Base-by-base conservation (phyloP, 1,140 invertebrate species). In the Bursaphelenchus mucronatus region DNA sequence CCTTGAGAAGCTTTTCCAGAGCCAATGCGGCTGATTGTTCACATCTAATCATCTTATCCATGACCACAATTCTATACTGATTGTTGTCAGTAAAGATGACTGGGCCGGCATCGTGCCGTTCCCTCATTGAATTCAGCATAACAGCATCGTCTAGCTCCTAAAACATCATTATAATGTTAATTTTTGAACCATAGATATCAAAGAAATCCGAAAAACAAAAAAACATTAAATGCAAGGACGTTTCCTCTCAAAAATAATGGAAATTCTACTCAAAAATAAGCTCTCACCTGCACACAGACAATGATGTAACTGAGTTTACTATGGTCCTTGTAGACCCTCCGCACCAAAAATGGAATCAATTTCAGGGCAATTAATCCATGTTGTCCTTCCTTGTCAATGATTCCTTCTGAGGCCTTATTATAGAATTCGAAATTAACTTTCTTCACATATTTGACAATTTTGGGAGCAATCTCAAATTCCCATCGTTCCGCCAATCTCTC, bases 1-100 rank as follows among this genome's bases (percentile, higher is more conserved):
- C 15, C 47, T 59, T 59, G 13, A 59, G 13, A 39, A 59, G 57
- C 40, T 59, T 59, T 39, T 59, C 57, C 57, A 59, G 7, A n/a
- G 57, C 57, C 13, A 43, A 11, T 11, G 57, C 13, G 11, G 21
- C 11, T 3, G 13, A 44, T 7, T 59, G 57, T 15, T 39, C 57
- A 50, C 13, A 59, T 17, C 40, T 13, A 30, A 59, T 55, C n/a
- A 50, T 39, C 40, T 59, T 59, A 44, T 59, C 57, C 21, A 59
- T 59, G 11, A 59, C 57, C 2, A 59, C 41, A 3, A 59, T 13
- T 11, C 13, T 2, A 9, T 59, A 59, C 6, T 30, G 41, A 11
- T 21, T 21, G 13, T 13, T 13, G 57, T 59, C 57, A 1, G 57
- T 59, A 3, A 59, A 30, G 40, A 59, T 59, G 15, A 59, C 13